These are phyloP conservation scores for Lucinisca nassula DNA, from an alignment of 2,888 invertebrate genomes.

Conservation along the genomic window DNA sequence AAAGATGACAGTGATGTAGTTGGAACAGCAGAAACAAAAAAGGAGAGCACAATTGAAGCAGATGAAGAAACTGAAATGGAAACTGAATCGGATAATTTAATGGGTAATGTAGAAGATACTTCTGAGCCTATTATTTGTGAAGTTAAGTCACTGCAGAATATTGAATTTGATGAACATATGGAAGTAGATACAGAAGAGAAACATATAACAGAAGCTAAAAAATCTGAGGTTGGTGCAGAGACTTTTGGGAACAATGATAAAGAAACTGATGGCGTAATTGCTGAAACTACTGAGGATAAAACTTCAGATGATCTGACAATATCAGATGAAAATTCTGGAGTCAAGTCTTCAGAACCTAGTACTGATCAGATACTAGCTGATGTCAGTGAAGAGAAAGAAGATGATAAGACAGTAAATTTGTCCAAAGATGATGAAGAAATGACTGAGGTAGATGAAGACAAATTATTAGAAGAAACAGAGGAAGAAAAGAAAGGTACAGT, in stretches of 20 bases:
- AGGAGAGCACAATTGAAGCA: no score
- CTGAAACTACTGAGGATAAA: no score
- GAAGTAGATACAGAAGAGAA: background rate
- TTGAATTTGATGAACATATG: background rate
- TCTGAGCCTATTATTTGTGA: background rate
- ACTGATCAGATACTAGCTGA: no score
- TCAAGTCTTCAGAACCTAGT: background rate
- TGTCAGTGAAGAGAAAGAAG: conserved; percentile 15
- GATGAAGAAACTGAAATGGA: background rate
- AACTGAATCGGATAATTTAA: background rate
- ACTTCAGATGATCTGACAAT: background rate
- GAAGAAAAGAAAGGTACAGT: conserved; percentile 1
- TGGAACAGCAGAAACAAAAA: no score
- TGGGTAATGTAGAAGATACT: background rate
- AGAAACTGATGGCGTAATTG: no score
- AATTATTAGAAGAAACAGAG: background rate
- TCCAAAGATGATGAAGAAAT: conserved; percentile 17
- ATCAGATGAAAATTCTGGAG: background rate
- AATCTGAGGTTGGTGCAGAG: no score
- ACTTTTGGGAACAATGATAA: no score
- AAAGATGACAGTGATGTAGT: no score
- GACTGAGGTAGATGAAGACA: background rate
- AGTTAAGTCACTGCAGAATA: background rate
- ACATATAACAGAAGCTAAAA: no score
- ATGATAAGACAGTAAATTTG: background rate